Evolutionary conservation across 2,113 vertebrate genomes (phyloP).

Genomic region (human): DNA sequence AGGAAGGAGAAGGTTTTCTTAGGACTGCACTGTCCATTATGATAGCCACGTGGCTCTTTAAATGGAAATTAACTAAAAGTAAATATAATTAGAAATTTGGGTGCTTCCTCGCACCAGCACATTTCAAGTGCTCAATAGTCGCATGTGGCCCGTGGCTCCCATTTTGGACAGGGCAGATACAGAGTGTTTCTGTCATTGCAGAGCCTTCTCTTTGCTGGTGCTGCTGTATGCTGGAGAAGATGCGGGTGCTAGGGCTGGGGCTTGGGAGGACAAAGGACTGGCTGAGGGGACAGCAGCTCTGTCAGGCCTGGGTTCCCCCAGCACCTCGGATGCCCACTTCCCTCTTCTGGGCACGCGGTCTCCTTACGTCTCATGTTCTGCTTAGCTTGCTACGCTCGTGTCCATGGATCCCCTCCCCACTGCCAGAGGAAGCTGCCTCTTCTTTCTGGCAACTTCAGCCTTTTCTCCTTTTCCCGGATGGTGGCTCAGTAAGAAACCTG

Average conservation of each 20-base stretch:
- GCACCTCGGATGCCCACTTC: background rate
- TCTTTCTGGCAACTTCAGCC: background rate
- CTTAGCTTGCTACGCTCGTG: background rate
- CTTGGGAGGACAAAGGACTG: background rate
- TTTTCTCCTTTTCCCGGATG: background rate
- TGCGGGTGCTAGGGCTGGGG: background rate
- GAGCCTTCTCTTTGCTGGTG: background rate
- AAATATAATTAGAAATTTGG: background rate
- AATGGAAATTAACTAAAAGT: background rate
- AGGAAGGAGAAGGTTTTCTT: background rate
- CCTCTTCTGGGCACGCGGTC: fast-evolving
- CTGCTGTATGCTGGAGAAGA: background rate
- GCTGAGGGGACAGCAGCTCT: background rate
- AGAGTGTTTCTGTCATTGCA: fast-evolving
- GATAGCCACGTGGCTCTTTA: background rate
- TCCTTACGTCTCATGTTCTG: fast-evolving
- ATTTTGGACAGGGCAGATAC: background rate
- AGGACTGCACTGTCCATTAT: fast-evolving
- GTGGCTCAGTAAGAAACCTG: background rate
- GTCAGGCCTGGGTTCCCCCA: background rate
- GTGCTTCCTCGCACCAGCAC: background rate
- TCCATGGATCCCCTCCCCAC: background rate
- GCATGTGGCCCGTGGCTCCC: fast-evolving
- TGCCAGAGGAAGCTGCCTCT: background rate
- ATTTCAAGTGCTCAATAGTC: background rate